Evolutionary conservation across 2,797 vertebrate genomes (phyloP).

Genomic region (Paramormyrops hopkinsi): DNA sequence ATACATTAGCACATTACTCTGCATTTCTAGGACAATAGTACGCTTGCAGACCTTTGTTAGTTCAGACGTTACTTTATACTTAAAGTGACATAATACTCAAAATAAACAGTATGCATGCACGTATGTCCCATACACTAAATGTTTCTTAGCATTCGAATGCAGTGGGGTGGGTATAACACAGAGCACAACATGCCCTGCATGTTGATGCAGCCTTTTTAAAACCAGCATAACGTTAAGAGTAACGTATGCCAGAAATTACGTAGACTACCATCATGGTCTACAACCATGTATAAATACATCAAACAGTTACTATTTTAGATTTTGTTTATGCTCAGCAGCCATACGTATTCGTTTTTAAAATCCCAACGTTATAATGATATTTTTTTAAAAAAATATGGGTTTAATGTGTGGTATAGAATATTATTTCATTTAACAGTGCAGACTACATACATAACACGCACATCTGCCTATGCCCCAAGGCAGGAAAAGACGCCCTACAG

Average conservation of each 20-base stretch:
- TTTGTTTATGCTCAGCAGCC: neutral
- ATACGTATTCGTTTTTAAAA: neutral
- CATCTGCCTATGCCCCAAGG: slow-evolving; percentile 14
- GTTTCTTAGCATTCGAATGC: slow-evolving; percentile 16
- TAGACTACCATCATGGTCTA: neutral
- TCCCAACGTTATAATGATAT: neutral
- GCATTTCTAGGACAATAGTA: neutral
- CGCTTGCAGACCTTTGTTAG: neutral
- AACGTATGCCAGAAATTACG: neutral
- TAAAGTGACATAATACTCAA: neutral
- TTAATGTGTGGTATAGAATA: neutral
- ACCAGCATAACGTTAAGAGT: neutral
- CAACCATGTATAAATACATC: neutral
- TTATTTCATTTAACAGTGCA: neutral
- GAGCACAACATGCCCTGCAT: slow-evolving; percentile 32
- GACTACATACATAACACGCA: neutral
- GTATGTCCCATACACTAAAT: neutral
- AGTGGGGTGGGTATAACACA: slow-evolving; percentile 20
- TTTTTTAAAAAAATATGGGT: neutral
- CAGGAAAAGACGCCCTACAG: slow-evolving; percentile 8
- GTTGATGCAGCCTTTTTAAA: slow-evolving; percentile 27
- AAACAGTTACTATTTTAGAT: neutral
- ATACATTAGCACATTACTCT: neutral
- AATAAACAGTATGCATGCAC: neutral
- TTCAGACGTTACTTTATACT: neutral